These are phyloP conservation scores for Phorcus lineatus DNA, from an alignment of 2,888 invertebrate genomes.

Conservation along the genomic window DNA sequence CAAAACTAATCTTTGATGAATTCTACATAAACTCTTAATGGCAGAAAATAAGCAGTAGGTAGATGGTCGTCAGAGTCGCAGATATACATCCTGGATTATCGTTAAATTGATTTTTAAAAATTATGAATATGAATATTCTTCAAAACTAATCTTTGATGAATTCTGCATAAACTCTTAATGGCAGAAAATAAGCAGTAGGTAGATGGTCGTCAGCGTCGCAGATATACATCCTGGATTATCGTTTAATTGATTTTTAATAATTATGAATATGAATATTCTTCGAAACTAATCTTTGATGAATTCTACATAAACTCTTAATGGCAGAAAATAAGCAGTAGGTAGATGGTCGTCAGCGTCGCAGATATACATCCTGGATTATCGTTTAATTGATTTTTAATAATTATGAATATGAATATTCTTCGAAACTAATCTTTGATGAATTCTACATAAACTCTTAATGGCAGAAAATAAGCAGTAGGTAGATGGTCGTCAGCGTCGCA, in stretches of 20 bases:
- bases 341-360: conserved; percentile 80
- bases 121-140: too few species aligned
- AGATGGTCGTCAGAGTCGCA: conserved; percentile 80
- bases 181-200: conserved; percentile 84
- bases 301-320: conserved; percentile 90
- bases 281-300: conserved; percentile 94
- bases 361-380: conserved; percentile 79
- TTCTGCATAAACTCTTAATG: conserved; percentile 90
- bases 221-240: conserved; percentile 79
- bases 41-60: conserved; percentile 84
- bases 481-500: conserved; percentile 80
- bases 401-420: too few species aligned
- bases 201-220: conserved; percentile 80
- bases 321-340: conserved; percentile 84
- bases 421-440: conserved; percentile 94
- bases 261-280: too few species aligned
- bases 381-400: too few species aligned
- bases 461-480: conserved; percentile 84
- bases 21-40: conserved; percentile 90
- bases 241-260: too few species aligned
- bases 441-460: conserved; percentile 87
- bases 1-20: conserved; percentile 94
- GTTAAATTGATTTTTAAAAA: too few species aligned
- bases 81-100: conserved; percentile 79
- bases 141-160: conserved; percentile 94